phyloP scores from a whole-genome alignment of 2,797 vertebrate species.

The Pangasius macronema region DNA sequence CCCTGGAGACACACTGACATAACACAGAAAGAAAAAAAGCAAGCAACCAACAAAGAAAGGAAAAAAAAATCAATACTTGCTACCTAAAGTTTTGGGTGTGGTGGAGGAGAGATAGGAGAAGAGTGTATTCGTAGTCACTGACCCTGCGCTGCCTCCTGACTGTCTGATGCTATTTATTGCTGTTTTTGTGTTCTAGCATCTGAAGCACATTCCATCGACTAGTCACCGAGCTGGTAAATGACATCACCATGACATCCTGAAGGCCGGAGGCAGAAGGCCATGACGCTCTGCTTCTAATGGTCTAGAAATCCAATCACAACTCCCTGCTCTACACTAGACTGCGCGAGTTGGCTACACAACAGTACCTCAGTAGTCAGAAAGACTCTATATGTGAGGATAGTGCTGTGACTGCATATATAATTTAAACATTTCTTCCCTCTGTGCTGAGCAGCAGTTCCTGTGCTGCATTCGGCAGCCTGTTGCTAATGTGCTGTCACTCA shows the following conservation, averaged over 20 bases:
- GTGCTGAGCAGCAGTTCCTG: slow-evolving; percentile 31
- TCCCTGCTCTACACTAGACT: neutral
- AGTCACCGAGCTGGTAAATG: neutral
- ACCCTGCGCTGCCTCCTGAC: neutral
- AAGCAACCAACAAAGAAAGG: neutral
- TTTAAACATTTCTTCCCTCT: slow-evolving; percentile 38
- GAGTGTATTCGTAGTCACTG: slow-evolving; percentile 3
- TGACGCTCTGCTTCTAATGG: neutral
- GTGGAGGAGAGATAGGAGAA: neutral
- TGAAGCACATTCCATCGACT: neutral
- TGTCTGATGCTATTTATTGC: slow-evolving; percentile 15
- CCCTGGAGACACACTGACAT: neutral
- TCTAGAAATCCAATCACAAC: slow-evolving; percentile 20
- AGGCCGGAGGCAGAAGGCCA: neutral
- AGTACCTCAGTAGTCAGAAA: slow-evolving; percentile 6
- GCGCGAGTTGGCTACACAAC: neutral
- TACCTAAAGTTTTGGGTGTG: neutral
- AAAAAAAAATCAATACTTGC: neutral
- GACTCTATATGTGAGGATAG: neutral
- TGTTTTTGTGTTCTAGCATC: slow-evolving; percentile 1
- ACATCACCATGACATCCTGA: neutral
- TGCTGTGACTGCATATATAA: slow-evolving; percentile 36
- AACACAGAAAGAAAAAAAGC: neutral
- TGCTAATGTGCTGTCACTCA: slow-evolving; percentile 54
- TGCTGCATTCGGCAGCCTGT: slow-evolving; percentile 30